Evolutionary conservation across 37 sponge, comb jelly and placozoan species (phyloP).

Genomic region (Beroe forskalii): DNA sequence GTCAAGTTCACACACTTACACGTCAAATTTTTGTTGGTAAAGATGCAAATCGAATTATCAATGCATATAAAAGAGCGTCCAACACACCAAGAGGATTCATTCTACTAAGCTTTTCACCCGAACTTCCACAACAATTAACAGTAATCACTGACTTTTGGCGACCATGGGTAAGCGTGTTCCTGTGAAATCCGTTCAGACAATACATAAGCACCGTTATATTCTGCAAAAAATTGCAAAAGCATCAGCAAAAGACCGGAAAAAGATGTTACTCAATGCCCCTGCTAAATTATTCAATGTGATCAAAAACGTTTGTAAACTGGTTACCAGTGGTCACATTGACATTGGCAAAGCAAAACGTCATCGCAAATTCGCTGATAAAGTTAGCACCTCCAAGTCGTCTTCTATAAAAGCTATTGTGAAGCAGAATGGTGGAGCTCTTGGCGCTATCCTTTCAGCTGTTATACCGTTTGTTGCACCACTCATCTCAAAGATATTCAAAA

Average conservation of each 20-base stretch:
- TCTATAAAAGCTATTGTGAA: conserved; percentile 1
- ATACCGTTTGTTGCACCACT: background rate
- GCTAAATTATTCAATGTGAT: background rate
- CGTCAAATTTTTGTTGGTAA: conserved; percentile 3
- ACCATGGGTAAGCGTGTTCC: background rate
- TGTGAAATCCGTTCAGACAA: background rate
- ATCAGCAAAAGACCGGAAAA: background rate
- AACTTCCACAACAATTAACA: background rate
- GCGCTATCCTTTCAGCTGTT: background rate
- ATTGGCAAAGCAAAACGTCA: background rate
- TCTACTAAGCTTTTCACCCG: conserved; percentile 6
- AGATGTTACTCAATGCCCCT: background rate
- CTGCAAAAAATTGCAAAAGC: background rate
- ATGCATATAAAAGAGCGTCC: conserved; percentile 30
- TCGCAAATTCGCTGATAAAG: background rate
- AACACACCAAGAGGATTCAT: background rate
- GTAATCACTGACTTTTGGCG: conserved; percentile 37
- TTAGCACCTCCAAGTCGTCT: background rate
- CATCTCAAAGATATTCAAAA: background rate
- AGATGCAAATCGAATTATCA: background rate
- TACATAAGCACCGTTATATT: background rate
- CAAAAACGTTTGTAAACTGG: background rate
- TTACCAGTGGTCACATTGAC: background rate
- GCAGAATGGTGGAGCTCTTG: background rate
- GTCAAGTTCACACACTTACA: conserved; percentile 9